These are phyloP conservation scores for Chalcosyrphus nemorum DNA, from an alignment of 2,888 invertebrate species.

Conservation along the genomic window DNA sequence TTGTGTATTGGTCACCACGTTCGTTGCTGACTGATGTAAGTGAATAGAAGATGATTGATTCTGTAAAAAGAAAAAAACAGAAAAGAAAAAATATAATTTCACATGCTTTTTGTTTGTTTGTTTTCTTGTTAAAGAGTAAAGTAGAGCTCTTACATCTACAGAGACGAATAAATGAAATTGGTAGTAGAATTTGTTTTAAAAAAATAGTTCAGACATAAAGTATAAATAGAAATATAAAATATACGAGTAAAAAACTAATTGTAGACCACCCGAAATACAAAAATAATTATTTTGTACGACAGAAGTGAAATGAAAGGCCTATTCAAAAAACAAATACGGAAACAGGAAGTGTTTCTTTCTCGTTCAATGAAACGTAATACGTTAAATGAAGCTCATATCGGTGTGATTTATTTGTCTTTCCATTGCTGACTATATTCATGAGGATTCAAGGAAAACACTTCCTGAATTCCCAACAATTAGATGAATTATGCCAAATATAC, in stretches of 20 bases:
- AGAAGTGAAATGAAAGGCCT: slow-evolving; percentile 22
- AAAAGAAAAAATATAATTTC: slow-evolving; percentile 15
- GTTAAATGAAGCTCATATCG: neutral
- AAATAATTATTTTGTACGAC: slow-evolving; percentile 37
- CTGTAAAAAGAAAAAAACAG: slow-evolving; percentile 62
- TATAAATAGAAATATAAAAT: slow-evolving; percentile 52
- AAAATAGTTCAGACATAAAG: slow-evolving; percentile 27
- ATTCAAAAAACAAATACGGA: neutral
- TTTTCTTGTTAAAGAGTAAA: neutral
- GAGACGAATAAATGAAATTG: slow-evolving; percentile 4
- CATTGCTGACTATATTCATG: no score
- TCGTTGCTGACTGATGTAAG: slow-evolving; percentile 67
- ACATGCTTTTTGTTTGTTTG: neutral
- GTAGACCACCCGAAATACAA: slow-evolving; percentile 11
- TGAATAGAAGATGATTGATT: slow-evolving; percentile 74
- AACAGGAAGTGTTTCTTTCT: slow-evolving; percentile 15
- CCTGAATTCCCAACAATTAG: no score
- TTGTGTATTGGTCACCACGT: slow-evolving; percentile 53
- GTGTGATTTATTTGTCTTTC: no score
- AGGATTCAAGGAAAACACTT: no score
- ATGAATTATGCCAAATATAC: no score
- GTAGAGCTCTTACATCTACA: slow-evolving; percentile 2
- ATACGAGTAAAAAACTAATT: slow-evolving; percentile 27
- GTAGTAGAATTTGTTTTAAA: slow-evolving; percentile 4
- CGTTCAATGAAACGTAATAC: neutral